Conservation (phyloP, 53 echinoderm and acorn worm genomes). For the Astropecten irregularis region DNA sequence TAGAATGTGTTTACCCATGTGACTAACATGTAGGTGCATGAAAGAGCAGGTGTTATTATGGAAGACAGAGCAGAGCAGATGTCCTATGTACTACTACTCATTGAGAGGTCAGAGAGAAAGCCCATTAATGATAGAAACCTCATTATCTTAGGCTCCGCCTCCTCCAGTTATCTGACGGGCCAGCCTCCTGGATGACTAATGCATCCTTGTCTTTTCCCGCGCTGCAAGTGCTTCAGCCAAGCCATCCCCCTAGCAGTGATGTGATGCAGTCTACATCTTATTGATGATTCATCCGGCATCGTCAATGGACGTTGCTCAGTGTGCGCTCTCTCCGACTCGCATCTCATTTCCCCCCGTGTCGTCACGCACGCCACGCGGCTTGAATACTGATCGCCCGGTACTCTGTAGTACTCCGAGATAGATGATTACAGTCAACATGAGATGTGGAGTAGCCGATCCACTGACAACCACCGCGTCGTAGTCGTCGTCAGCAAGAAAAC, state of each 20-base stretch:
- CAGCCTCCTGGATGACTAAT: conserved; percentile 51
- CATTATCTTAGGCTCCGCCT: conserved; percentile 51
- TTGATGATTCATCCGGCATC: conserved; percentile 54
- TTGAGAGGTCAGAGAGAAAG: background rate
- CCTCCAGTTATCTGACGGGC: background rate
- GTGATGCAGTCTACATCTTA: background rate
- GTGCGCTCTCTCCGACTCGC: conserved; percentile 28
- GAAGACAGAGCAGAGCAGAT: background rate
- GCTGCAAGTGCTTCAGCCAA: background rate
- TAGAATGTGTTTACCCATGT: background rate
- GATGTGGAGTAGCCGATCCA: background rate
- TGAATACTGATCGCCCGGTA: conserved; percentile 16
- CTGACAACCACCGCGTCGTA: conserved; percentile 46
- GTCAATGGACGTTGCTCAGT: conserved; percentile 27
- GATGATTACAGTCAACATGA: background rate
- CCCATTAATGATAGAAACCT: conserved; percentile 37
- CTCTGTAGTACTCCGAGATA: too few relatives aligned
- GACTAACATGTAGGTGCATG: background rate
- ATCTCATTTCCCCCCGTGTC: conserved; percentile 23
- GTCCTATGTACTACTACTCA: background rate
- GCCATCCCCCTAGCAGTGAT: background rate
- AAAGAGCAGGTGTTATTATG: background rate
- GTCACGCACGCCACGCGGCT: background rate
- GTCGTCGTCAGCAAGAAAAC: background rate
- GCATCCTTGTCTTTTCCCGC: background rate